Evolutionary conservation across 2,113 vertebrate genomes (phyloP).

Genomic region (Cariama cristata): DNA sequence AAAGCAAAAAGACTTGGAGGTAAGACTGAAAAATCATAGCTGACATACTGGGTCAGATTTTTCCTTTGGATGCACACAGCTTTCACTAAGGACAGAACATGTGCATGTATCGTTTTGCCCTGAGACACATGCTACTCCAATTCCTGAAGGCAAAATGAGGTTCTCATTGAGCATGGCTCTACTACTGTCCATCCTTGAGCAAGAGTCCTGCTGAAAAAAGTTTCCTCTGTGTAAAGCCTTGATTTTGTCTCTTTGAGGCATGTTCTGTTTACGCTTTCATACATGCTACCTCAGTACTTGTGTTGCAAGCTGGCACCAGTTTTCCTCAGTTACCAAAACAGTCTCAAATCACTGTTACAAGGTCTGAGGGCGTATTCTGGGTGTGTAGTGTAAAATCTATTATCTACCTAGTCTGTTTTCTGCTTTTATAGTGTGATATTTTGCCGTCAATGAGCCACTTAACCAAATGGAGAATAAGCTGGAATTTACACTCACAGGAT

Average conservation of each 20-base stretch:
- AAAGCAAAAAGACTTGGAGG: neutral
- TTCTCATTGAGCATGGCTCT: neutral
- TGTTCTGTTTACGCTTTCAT: neutral
- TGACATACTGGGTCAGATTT: constrained; percentile 21
- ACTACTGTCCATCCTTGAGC: neutral
- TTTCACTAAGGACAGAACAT: neutral
- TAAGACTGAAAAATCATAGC: neutral
- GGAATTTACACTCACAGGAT: neutral
- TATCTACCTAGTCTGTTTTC: neutral
- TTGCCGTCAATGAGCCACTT: neutral
- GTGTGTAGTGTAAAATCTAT: neutral
- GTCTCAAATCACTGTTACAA: neutral
- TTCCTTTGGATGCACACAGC: neutral
- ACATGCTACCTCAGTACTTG: neutral
- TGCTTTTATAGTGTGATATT: neutral
- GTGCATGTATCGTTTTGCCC: neutral
- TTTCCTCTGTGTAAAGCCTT: neutral
- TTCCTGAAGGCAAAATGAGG: neutral
- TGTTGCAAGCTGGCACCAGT: neutral
- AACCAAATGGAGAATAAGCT: neutral
- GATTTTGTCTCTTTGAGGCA: neutral
- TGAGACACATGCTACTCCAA: neutral
- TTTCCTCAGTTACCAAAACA: neutral
- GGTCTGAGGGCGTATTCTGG: neutral
- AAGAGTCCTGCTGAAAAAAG: neutral